Base-by-base conservation (phyloP, 1,140 invertebrate genomes). In the Bombus polaris region DNA sequence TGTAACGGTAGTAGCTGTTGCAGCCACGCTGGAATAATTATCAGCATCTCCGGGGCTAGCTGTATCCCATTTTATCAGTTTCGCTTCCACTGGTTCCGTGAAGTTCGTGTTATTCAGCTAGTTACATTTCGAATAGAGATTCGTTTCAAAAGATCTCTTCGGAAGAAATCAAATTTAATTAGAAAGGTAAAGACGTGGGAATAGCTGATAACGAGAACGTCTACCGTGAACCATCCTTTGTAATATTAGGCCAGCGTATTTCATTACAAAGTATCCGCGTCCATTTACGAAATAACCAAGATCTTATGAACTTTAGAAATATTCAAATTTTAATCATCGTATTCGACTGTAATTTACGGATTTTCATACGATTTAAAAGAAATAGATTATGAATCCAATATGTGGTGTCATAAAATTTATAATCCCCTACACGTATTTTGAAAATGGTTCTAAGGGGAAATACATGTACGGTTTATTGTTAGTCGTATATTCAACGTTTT, bases 1-100 rank as follows among this genome's bases (percentile, higher is more conserved):
- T 62, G 32, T 59, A 84, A 47, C 73, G 28, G 70, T 8, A 42
- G 39, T 53, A 5, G 32, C 10, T 47, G 25, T 8, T n/a, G n/a
- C n/a, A 35, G 37, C 35, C 15, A n/a, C 62, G 53, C 5, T 37
- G 75, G 39, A 72, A 66, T 82, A 74, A 82, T 65, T 82, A 44
- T 68, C 35, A 70, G 77, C 2, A 68, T 79, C 42, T n/a, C 6
- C 57, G 28, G 6, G 15, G 18, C 37, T 10, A 32, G 37, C 22
- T 35, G 66, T 28, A 44, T n/a, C 32, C n/a, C 35, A 18, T 81
- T n/a, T 73, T 59, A 81, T 73, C 47, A 25, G 47, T 59, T 8
- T 22, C 35, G 25, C 28, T 81, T 53, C 9, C 18, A 73, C 53
- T 39, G 37, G 6, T 15, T 57, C 44, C 66, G 44, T 13, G 42